Conservation (phyloP, 1,140 invertebrate species). For the Papilio machaon region DNA sequence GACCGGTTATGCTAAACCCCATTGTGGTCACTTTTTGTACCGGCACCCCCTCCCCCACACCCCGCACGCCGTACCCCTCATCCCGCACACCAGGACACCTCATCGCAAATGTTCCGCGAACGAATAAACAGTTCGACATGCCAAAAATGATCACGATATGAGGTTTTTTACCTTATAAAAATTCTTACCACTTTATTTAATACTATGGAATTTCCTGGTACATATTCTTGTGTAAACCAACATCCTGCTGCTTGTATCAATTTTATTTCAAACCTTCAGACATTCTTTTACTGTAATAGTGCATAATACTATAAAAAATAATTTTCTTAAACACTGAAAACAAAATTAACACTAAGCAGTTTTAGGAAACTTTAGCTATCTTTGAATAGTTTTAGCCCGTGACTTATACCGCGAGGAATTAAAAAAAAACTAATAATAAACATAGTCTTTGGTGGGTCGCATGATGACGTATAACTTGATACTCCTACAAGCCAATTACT, state of each 20-base stretch:
- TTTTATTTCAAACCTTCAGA: no score
- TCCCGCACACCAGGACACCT: constrained; percentile 34
- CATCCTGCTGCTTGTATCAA: not conserved
- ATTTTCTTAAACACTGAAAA: no score
- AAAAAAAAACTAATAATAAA: no score
- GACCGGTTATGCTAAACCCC: constrained; percentile 75
- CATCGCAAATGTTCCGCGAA: constrained; percentile 39
- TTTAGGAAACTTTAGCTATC: no score
- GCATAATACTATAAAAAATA: no score
- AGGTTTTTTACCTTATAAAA: constrained; percentile 5
- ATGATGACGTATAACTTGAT: no score
- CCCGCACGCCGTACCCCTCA: constrained; percentile 23
- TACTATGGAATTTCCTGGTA: not conserved
- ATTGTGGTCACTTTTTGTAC: constrained; percentile 75
- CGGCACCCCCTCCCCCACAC: constrained; percentile 35
- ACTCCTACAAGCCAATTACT: no score
- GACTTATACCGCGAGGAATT: no score
- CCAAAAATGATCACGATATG: constrained; percentile 43
- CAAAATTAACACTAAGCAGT: no score
- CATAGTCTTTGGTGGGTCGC: no score
- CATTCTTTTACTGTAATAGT: no score
- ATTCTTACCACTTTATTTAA: not conserved
- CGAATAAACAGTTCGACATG: constrained; percentile 45
- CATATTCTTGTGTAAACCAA: not conserved
- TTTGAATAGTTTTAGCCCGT: no score